Evolutionary conservation across 1,140 invertebrate genomes (phyloP), one percentile per base, ranked within the genome.

Genomic region (Drosophila sp.): DNA sequence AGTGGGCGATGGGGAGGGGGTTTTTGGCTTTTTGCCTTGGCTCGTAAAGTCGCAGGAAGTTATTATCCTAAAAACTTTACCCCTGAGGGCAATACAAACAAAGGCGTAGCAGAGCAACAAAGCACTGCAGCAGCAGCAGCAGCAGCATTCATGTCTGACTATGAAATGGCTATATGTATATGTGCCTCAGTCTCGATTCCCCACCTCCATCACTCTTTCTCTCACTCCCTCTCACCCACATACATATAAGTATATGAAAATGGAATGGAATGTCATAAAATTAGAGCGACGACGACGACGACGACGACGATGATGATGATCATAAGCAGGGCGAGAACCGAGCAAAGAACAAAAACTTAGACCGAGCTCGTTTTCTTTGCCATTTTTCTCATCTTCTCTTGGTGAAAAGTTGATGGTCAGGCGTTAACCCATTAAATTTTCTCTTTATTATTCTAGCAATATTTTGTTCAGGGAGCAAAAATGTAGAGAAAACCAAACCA

Each of bases 21-120:
- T 72, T 86, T 86, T 86, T 82, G 79, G 72, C 70, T 79, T 87
- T 50, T 86, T 66, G 80, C 58, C 76, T 82, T 86, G 76, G 66
- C 79, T 86, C 86, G 76, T 87, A 86, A 86, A 90, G 86, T 86
- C 86, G 82, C 86, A 90, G 86, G 86, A 90, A 90, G 86, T 90
- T 90, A 90, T 90, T 90, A 90, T 90, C 82, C 86, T 90, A 90
- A 90, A 90, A 90, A 90, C 86, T 90, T 90, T 90, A 90, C 86
- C 82, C 86, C 86, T 90, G 86, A 86, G 86, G 86, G 79, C 79
- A 90, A 90, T 90, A 90, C 86, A 90, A 90, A 85, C 84, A 87
- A 87, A 87, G 85, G 80, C 84, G 84, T 84, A 89, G 84, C 83
- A 83, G 56, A 75, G 79, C 83, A 87, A 87, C 83, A 87, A 87